Conservation (phyloP, 2,113 vertebrate species). For the Pelobates fuscus region DNA sequence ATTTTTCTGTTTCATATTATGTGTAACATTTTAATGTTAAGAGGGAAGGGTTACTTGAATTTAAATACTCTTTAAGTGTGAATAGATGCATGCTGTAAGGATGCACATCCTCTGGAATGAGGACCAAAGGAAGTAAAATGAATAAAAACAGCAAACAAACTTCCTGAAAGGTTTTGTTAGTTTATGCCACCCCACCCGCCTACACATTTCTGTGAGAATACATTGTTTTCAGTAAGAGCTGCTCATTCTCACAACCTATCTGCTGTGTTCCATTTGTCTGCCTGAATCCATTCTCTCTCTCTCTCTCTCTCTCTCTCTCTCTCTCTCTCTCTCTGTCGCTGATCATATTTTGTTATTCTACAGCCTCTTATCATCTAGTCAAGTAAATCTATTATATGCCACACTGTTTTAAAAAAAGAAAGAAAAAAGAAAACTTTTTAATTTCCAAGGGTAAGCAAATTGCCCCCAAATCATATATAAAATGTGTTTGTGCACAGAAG, state of each 20-base stretch:
- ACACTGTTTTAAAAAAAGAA: too few species aligned
- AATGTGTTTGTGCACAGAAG: too few species aligned
- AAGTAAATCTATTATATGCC: too few species aligned
- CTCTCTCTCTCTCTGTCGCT: too few species aligned
- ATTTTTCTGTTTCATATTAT: too few species aligned
- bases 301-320: background rate
- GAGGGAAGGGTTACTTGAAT: too few species aligned
- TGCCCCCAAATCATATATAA: too few species aligned
- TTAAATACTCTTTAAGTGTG: background rate
- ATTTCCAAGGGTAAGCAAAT: too few species aligned
- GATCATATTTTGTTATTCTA: too few species aligned
- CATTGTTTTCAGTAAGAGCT: background rate
- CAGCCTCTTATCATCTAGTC: too few species aligned
- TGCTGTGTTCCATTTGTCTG: background rate
- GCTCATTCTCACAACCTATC: background rate
- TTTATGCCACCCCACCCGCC: slow-evolving; percentile 1
- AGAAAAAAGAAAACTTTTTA: too few species aligned
- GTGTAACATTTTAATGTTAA: too few species aligned
- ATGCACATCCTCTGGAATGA: slow-evolving; percentile 40
- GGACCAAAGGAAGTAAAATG: slow-evolving; percentile 35
- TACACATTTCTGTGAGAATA: background rate
- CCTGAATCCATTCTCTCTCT: background rate
- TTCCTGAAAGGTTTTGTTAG: slow-evolving; percentile 32
- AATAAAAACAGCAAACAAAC: slow-evolving; percentile 37
- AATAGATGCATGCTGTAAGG: background rate